phyloP scores from a whole-genome alignment of 2,113 vertebrate species.

The Thalassarche chlororhynchos region DNA sequence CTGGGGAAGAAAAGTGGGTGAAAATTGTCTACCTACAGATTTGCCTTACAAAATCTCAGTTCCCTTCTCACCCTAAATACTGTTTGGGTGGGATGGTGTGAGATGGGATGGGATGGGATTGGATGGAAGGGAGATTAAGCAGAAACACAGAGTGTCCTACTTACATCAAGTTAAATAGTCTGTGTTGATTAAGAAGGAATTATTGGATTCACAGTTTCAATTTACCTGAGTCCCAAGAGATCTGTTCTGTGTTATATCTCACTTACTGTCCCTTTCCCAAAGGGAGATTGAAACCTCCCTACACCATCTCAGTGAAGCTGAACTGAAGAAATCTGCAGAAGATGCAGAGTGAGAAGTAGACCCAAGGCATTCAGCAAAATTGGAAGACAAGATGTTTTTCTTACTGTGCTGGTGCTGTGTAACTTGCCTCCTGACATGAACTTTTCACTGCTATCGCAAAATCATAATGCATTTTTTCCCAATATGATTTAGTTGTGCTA shows the following conservation, averaged over 20 bases:
- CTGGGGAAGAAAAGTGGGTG: not conserved
- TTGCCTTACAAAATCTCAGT: not conserved
- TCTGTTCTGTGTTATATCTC: not conserved
- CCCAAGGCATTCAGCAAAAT: not conserved
- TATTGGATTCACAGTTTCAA: not conserved
- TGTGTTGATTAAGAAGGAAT: not conserved
- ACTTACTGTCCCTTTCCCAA: not conserved
- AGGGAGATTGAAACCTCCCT: not conserved
- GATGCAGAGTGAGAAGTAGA: not conserved
- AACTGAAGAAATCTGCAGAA: not conserved
- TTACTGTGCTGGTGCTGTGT: not conserved
- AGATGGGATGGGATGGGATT: not conserved
- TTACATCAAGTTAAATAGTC: not conserved
- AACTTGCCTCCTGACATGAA: not conserved
- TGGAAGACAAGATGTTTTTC: not conserved
- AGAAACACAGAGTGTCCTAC: not conserved
- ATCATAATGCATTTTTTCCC: rapidly evolving
- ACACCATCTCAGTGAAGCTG: not conserved
- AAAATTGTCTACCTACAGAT: not conserved
- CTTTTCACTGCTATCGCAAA: not conserved
- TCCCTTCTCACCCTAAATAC: not conserved
- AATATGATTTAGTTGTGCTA: not conserved
- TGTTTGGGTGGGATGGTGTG: not conserved
- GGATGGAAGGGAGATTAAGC: not conserved
- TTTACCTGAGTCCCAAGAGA: not conserved